Base-by-base conservation (phyloP, 2,797 vertebrate species). In the Hemibagrus guttatus region DNA sequence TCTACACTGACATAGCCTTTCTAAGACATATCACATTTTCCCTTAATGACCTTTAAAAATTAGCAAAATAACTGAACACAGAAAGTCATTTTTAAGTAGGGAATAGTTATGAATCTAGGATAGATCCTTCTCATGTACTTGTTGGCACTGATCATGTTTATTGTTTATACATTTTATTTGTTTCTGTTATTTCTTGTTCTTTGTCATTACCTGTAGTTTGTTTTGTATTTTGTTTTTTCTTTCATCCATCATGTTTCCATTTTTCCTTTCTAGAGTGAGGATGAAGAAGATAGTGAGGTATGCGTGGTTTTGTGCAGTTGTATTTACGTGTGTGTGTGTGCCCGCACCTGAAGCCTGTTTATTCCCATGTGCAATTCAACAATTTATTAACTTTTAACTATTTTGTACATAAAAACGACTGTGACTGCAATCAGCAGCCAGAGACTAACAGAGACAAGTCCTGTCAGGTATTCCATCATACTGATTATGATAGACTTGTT, bases 211-310 rank as follows among this genome's bases (percentile, higher is more conserved):
- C 26, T 35, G 2, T 54, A 42, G 31, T 68, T 83, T 84, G 1
- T 39, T 19, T 66, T 56, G 1, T 52, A 16, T 75, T 79, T 81
- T 12, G 17, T 59, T 86, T 66, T 66, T 80, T 12, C 3, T 85
- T 74, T 78, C 39, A 39, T 74, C 21, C 52, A 17, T 74, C 49
- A 68, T 74, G 56, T 80, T 28, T 82, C 58, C 14, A n/a, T 76
- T 90, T 90, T 89, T 52, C 85, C 88, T 92, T 89, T 90, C 54
- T 95, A 99, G 97, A 98, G 96, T 19, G 97, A 99, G 94, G 97
- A 98, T 91, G 97, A 98, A 83, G 96, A 97, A 90, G 96, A 98
- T 85, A 87, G 90, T 82, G 97, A 98, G 97, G 98, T 98, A 98
- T 85, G 86, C 56, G 12, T 61, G 78, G 52, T 42, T 84, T 69